A percentile compares a stretch with the other conserved stretches of the same genome.
Evolutionary conservation across 2,113 vertebrate genomes (phyloP).

Genomic region (Trematocara variabile): DNA sequence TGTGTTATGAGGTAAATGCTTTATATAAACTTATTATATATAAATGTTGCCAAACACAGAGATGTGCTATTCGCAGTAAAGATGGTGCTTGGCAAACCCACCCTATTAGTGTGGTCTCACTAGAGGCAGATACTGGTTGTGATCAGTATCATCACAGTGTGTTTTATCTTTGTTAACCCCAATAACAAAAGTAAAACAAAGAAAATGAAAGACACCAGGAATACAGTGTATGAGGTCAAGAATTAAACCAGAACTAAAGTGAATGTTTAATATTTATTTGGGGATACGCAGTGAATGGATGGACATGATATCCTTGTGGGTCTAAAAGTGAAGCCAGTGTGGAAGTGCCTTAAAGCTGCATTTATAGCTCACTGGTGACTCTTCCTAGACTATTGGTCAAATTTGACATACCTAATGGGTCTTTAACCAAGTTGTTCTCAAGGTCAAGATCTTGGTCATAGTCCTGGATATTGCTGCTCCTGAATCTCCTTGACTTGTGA

Average conservation of each 20-base stretch:
- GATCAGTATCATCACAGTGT: neutral
- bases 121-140: neutral
- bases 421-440: neutral
- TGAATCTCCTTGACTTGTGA: neutral
- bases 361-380: neutral
- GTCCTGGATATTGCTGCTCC: neutral
- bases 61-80: neutral
- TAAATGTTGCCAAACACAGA: neutral
- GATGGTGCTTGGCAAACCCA: neutral
- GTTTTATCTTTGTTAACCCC: neutral
- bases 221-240: neutral
- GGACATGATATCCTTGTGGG: accelerated
- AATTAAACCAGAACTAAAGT: neutral
- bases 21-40: neutral
- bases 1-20: neutral
- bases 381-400: neutral
- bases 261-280: neutral
- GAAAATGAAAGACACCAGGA: neutral
- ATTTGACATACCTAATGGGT: neutral
- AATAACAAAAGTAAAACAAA: neutral
- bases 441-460: neutral
- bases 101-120: neutral
- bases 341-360: neutral
- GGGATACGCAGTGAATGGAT: accelerated
- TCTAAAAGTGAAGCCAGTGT: neutral